A percentile compares a stretch with the other conserved stretches of the same genome.
phyloP scores from a whole-genome alignment of 2,888 invertebrate species.

The Aphrophora alni region DNA sequence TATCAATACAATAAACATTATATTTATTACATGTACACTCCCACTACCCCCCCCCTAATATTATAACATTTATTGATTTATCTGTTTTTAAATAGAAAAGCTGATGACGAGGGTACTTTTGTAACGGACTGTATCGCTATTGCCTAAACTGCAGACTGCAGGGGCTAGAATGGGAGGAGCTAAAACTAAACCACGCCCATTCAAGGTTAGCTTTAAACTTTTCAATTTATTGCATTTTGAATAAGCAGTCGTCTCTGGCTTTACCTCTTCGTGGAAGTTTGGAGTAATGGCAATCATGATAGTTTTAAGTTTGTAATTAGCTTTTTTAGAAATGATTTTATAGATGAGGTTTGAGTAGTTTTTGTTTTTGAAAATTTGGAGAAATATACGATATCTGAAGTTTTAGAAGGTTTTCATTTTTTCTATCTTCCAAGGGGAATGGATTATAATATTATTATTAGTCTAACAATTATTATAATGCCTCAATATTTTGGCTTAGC shows the following conservation, averaged over 20 bases:
- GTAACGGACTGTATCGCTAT: not conserved
- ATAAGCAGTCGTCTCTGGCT: not conserved
- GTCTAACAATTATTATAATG: too few species aligned
- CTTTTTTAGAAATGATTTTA: too few species aligned
- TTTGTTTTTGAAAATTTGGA: too few species aligned
- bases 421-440: too few species aligned
- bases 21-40: too few species aligned
- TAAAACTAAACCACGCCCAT: not conserved
- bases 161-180: not conserved
- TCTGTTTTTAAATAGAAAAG: not conserved
- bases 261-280: not conserved
- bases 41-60: too few species aligned
- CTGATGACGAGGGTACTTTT: not conserved
- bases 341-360: too few species aligned
- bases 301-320: not conserved
- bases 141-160: not conserved
- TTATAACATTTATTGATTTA: not conserved
- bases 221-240: slow-evolving; percentile 9
- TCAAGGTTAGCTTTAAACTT: not conserved
- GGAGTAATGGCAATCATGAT: not conserved
- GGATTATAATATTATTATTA: too few species aligned
- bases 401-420: too few species aligned
- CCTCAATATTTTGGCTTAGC: too few species aligned
- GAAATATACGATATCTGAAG: too few species aligned
- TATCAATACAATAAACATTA: too few species aligned